phyloP scores from a whole-genome alignment of 2,888 invertebrate species.

The Coleophora deauratella region DNA sequence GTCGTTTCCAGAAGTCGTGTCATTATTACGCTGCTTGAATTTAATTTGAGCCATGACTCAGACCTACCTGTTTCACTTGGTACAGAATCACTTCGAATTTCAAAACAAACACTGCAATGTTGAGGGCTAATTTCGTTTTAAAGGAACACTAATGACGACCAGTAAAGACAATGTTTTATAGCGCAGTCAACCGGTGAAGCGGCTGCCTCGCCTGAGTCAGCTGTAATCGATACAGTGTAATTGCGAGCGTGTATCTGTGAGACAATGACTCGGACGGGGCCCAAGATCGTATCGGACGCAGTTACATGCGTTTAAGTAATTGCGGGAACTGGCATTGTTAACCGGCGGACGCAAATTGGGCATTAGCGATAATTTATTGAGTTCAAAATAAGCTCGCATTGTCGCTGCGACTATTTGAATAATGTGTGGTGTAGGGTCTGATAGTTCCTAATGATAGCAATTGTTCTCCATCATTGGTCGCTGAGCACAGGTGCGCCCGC shows the following conservation, averaged over 20 bases:
- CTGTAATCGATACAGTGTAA: conserved; percentile 67
- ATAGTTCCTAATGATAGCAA: conserved; percentile 67
- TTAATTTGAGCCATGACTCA: conserved; percentile 20
- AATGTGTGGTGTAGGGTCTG: conserved; percentile 52
- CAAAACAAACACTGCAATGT: conserved; percentile 20
- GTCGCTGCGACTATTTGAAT: conserved; percentile 63
- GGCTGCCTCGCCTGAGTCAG: conserved; percentile 57
- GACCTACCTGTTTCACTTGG: conserved; percentile 1
- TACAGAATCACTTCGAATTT: too few relatives aligned
- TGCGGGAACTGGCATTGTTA: conserved; percentile 72
- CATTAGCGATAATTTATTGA: conserved; percentile 72
- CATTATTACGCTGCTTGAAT: conserved; percentile 45
- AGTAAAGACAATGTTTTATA: conserved; percentile 63
- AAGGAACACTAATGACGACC: conserved; percentile 52
- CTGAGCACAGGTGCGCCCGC: conserved; percentile 49
- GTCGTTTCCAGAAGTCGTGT: conserved; percentile 55
- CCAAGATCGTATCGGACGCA: conserved; percentile 64
- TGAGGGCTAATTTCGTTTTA: conserved; percentile 39
- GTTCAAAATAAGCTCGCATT: conserved; percentile 66
- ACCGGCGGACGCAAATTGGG: conserved; percentile 70
- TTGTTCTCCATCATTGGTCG: conserved; percentile 63
- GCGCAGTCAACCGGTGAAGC: conserved; percentile 45
- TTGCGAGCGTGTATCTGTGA: conserved; percentile 63
- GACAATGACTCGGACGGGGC: conserved; percentile 57
- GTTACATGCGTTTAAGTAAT: conserved; percentile 73